Evolutionary conservation across 2,797 vertebrate species (phyloP).

Genomic region (Rhynchonycteris naso): DNA sequence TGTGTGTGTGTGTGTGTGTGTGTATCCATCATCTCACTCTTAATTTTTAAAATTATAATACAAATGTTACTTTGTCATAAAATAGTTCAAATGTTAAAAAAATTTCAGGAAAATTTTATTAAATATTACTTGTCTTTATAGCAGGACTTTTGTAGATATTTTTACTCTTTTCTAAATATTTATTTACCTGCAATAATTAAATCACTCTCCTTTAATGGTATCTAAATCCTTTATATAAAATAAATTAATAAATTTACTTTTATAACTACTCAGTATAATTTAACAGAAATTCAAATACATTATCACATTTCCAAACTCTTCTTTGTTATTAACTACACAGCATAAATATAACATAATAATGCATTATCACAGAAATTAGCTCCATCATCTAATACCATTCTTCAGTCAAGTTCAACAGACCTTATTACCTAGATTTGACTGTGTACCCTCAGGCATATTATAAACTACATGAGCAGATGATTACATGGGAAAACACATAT

Average conservation of each 20-base stretch:
- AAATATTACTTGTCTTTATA: neutral
- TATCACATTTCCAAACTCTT: neutral
- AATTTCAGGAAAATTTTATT: neutral
- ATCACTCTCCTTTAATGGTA: conserved; percentile 41
- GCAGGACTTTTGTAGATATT: neutral
- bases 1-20: neutral
- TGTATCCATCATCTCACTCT: neutral
- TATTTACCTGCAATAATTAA: conserved; percentile 46
- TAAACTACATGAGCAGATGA: conserved; percentile 51
- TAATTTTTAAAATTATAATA: neutral
- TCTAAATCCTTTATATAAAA: conserved; percentile 22
- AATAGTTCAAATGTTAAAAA: neutral
- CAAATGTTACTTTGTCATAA: neutral
- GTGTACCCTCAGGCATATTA: conserved; percentile 44
- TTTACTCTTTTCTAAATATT: neutral
- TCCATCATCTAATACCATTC: conserved; percentile 9
- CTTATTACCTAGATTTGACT: conserved; percentile 72
- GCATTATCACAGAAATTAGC: conserved; percentile 38
- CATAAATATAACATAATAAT: conserved; percentile 27
- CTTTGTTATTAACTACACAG: neutral
- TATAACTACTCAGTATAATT: neutral
- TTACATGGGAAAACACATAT: conserved; percentile 72
- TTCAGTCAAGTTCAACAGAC: conserved; percentile 47
- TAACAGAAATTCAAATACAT: conserved; percentile 38
- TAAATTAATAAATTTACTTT: conserved; percentile 54